Conservation (phyloP, 2,113 vertebrate genomes). For the Phasianus colchicus region DNA sequence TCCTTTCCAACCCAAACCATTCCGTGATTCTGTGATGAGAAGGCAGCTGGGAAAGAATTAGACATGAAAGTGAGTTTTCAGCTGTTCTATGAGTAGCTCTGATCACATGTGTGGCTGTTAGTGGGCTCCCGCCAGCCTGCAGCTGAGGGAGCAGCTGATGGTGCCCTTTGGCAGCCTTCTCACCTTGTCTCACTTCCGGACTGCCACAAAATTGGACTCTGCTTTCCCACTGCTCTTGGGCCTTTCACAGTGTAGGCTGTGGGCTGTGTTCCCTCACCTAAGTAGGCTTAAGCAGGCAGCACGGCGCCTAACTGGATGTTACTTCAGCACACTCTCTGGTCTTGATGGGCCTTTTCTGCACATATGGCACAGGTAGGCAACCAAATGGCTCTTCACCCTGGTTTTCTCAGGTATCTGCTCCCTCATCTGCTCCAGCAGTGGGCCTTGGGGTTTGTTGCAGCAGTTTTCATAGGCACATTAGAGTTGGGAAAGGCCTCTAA, state of each 20-base stretch:
- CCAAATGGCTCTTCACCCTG: not conserved
- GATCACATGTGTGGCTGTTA: not conserved
- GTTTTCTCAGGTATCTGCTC: not conserved
- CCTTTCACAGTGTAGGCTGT: not conserved
- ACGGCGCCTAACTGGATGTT: not conserved
- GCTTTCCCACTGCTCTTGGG: accelerated
- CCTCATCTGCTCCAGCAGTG: accelerated
- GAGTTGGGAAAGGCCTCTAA: too few species aligned
- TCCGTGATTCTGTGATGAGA: not conserved
- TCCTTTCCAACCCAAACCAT: too few species aligned
- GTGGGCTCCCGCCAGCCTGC: accelerated
- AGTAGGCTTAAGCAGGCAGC: not conserved
- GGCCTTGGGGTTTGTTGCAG: not conserved
- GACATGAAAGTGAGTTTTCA: not conserved
- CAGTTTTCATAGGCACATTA: not conserved
- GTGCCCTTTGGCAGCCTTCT: not conserved
- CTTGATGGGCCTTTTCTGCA: not conserved
- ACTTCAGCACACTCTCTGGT: not conserved
- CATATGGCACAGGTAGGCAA: not conserved
- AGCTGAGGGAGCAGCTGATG: not conserved
- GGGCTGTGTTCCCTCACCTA: not conserved
- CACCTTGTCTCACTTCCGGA: accelerated
- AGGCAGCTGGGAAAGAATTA: not conserved
- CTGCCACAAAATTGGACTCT: not conserved
- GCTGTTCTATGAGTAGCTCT: accelerated